These are phyloP conservation scores for Gallirallus australis DNA, from an alignment of 2,797 vertebrate genomes.

Conservation along the genomic window DNA sequence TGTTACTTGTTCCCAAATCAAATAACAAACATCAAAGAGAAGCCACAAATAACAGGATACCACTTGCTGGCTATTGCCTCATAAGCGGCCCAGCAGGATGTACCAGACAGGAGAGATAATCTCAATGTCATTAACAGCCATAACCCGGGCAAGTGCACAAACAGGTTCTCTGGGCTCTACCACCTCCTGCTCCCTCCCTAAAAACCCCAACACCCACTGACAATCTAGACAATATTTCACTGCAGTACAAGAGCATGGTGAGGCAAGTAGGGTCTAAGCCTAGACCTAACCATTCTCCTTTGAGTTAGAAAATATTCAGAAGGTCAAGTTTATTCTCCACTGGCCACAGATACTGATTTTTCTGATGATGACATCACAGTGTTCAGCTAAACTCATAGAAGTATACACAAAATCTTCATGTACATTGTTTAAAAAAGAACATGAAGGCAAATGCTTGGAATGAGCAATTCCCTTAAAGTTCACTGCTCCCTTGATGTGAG, in stretches of 20 bases:
- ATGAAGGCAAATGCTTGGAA: background rate
- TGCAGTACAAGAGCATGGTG: background rate
- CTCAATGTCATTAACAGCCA: background rate
- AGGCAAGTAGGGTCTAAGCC: background rate
- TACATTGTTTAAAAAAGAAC: background rate
- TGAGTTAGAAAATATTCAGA: background rate
- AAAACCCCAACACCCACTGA: background rate
- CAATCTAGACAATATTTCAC: background rate
- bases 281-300: background rate
- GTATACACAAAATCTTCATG: background rate
- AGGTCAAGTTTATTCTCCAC: background rate
- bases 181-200: background rate
- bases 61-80: background rate
- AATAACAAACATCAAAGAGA: slow-evolving; percentile 45
- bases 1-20: slow-evolving; percentile 6
- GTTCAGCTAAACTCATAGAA: background rate
- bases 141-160: slow-evolving; percentile 9
- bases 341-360: background rate
- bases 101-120: slow-evolving; percentile 41
- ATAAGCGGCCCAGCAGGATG: slow-evolving; percentile 22
- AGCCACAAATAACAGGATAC: slow-evolving; percentile 57
- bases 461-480: background rate
- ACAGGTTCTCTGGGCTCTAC: slow-evolving; percentile 20
- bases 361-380: background rate
- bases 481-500: background rate